Conservation (phyloP, 1,140 invertebrate species). For the Armadillidium nasatum region DNA sequence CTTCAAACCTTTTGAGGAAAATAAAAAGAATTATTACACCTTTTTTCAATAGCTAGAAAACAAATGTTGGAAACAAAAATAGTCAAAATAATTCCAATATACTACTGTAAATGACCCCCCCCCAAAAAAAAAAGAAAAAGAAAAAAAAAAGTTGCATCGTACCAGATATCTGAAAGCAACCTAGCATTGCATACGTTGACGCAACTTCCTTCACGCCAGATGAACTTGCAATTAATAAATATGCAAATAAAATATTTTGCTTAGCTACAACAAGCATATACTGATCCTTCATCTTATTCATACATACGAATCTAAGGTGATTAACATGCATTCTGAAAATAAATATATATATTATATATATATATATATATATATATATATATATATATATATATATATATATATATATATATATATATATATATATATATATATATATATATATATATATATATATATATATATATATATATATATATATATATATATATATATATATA, state of each 20-base stretch:
- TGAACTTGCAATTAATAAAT: background rate
- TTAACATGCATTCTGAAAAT: background rate
- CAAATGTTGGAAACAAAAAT: no score
- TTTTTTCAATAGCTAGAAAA: no score
- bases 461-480: no score
- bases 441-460: no score
- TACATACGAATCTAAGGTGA: background rate
- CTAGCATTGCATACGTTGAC: background rate
- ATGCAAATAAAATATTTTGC: background rate
- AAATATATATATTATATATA: background rate
- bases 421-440: no score
- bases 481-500: no score
- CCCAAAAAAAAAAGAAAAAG: no score
- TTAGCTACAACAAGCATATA: background rate
- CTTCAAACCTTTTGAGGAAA: background rate
- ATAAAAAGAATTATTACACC: no score
- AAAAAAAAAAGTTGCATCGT: no score
- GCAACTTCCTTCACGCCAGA: background rate
- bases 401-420: no score
- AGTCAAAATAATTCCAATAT: no score
- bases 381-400: background rate
- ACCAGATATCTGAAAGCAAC: background rate
- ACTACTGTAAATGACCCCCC: no score
- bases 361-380: constrained; percentile 6
- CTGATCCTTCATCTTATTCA: background rate